Conservation (phyloP, 2,888 invertebrate genomes). For the Stenodema calcarata region DNA sequence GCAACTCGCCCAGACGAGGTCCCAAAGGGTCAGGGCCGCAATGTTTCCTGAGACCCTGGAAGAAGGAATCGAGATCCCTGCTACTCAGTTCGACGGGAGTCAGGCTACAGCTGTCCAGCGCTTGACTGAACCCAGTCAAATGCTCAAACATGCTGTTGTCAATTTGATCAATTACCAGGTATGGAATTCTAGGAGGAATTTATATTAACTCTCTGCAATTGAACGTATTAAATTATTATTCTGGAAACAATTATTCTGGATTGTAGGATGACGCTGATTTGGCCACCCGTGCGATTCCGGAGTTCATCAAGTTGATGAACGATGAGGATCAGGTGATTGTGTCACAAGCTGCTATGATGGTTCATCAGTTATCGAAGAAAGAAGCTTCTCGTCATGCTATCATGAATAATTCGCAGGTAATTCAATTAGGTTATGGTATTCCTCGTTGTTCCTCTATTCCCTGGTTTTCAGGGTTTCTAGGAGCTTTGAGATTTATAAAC, state of each 20-base stretch:
- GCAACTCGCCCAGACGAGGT: slow-evolving; percentile 93
- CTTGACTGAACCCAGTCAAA: slow-evolving; percentile 94
- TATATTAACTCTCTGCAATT: background rate
- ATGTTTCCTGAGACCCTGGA: slow-evolving; percentile 99
- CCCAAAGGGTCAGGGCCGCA: slow-evolving; percentile 95
- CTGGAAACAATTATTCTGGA: background rate
- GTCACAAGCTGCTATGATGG: slow-evolving; percentile 98
- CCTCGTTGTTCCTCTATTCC: background rate
- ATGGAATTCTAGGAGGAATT: background rate
- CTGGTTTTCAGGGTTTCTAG: background rate
- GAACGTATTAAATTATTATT: slow-evolving; percentile 12
- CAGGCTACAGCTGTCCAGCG: slow-evolving; percentile 97
- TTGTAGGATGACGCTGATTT: slow-evolving; percentile 88
- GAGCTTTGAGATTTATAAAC: background rate
- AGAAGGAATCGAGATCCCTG: slow-evolving; percentile 97
- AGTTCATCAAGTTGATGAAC: slow-evolving; percentile 92
- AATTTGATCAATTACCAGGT: slow-evolving; percentile 95
- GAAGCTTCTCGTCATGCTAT: slow-evolving; percentile 97
- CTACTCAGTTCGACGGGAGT: slow-evolving; percentile 92
- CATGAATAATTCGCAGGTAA: slow-evolving; percentile 86
- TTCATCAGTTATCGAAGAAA: slow-evolving; percentile 97
- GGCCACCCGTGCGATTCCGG: slow-evolving; percentile 94
- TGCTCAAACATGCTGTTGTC: slow-evolving; percentile 97
- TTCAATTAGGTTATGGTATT: background rate
- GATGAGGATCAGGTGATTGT: slow-evolving; percentile 97